Percentiles rank a stretch among this genome's conserved stretches.
Conservation (phyloP, 1,140 invertebrate species). For the Euborellia annulipes region DNA sequence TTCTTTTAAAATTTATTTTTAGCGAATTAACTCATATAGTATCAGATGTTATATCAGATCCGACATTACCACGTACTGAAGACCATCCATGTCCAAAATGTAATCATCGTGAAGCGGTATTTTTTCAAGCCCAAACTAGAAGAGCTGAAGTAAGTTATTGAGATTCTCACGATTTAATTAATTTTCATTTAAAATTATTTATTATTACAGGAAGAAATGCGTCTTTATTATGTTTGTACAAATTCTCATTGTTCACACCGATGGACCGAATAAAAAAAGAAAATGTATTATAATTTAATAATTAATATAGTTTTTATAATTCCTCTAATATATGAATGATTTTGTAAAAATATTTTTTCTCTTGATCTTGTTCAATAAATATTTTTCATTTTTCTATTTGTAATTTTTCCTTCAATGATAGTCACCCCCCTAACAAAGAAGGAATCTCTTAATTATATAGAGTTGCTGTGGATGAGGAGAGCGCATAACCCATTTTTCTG, state of each 20-base stretch:
- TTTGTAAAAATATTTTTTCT: too few species aligned
- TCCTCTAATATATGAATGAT: too few species aligned
- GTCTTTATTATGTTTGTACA: conserved; percentile 97
- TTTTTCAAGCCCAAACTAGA: conserved; percentile 86
- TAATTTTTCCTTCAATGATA: too few species aligned
- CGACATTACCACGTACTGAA: conserved; percentile 91
- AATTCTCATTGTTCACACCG: conserved; percentile 83
- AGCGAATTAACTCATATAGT: conserved; percentile 96
- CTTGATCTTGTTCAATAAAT: too few species aligned
- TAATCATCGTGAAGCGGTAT: conserved; percentile 79
- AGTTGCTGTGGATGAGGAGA: too few species aligned
- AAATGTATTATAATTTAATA: background rate
- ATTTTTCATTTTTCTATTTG: too few species aligned
- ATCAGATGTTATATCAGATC: conserved; percentile 94
- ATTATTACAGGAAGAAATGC: conserved; percentile 77
- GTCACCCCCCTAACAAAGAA: too few species aligned
- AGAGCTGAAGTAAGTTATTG: conserved; percentile 56
- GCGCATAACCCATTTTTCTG: too few species aligned
- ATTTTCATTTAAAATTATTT: conserved; percentile 2
- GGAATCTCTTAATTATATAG: too few species aligned
- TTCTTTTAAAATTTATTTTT: conserved; percentile 21
- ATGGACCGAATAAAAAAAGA: conserved; percentile 81
- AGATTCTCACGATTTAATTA: background rate
- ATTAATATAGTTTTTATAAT: too few species aligned
- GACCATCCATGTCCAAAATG: conserved; percentile 98